Conservation (phyloP, 2,113 vertebrate genomes). For the Uria aalge region DNA sequence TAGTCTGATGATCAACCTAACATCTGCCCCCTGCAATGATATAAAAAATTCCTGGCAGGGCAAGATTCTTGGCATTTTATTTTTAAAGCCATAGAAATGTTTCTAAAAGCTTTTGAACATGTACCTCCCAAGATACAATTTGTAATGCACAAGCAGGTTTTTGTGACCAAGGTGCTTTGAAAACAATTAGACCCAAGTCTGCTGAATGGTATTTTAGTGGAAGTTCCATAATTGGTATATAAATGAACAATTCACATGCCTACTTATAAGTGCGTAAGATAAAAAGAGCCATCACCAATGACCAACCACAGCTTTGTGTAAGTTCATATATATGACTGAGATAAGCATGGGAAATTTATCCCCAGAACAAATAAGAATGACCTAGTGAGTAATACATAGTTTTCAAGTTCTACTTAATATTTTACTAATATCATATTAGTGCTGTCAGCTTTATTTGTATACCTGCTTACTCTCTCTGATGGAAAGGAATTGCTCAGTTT, state of each 20-base stretch:
- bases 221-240: neutral
- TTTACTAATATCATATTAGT: neutral
- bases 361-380: neutral
- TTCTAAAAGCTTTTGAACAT: slow-evolving; percentile 21
- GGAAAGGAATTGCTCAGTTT: neutral
- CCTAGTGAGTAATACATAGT: neutral
- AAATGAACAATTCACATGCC: neutral
- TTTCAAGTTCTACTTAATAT: neutral
- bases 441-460: neutral
- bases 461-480: neutral
- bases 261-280: neutral
- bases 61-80: neutral
- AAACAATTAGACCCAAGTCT: neutral
- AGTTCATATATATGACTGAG: neutral
- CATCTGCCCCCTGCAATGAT: neutral
- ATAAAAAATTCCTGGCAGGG: neutral
- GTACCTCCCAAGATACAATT: neutral
- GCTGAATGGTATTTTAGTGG: neutral
- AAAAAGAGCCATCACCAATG: neutral
- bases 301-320: neutral
- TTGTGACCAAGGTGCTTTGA: neutral
- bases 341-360: neutral
- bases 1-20: neutral
- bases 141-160: neutral
- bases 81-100: neutral